Percentiles rank a stretch among this genome's conserved stretches.
phyloP scores from a whole-genome alignment of 2,888 invertebrate species.

The Colletes collaris region DNA sequence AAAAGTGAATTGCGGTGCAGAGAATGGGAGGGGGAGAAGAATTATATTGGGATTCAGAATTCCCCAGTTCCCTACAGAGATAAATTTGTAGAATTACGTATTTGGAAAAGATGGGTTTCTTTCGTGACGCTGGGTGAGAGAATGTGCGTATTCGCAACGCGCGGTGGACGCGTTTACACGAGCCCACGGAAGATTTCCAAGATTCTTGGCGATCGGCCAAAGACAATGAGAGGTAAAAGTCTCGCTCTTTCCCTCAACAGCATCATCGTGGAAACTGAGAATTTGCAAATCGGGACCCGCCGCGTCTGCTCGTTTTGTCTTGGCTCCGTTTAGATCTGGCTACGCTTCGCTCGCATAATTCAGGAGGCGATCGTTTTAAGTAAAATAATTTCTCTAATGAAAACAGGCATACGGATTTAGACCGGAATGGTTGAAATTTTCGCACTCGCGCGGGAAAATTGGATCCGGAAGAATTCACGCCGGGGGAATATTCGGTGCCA shows the following conservation, averaged over 20 bases:
- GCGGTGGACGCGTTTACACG: slow-evolving; percentile 47
- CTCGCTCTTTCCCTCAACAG: slow-evolving; percentile 48
- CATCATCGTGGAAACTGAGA: slow-evolving; percentile 45
- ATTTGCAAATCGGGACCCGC: slow-evolving; percentile 52
- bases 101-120: slow-evolving; percentile 34
- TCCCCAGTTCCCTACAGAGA: no score
- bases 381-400: slow-evolving; percentile 22
- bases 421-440: not conserved
- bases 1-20: no score
- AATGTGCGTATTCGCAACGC: slow-evolving; percentile 33
- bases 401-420: slow-evolving; percentile 6
- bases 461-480: no score
- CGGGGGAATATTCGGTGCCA: no score
- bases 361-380: slow-evolving; percentile 25
- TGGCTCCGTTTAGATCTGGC: slow-evolving; percentile 43
- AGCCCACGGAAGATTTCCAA: slow-evolving; percentile 56
- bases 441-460: not conserved
- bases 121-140: slow-evolving; percentile 46
- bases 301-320: slow-evolving; percentile 36
- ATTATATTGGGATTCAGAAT: no score
- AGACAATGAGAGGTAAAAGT: slow-evolving; percentile 62
- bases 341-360: slow-evolving; percentile 32
- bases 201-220: slow-evolving; percentile 66
- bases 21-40: no score
- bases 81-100: slow-evolving; percentile 21